phyloP scores from a whole-genome alignment of 1,140 invertebrate genomes.

The Apis dorsata region DNA sequence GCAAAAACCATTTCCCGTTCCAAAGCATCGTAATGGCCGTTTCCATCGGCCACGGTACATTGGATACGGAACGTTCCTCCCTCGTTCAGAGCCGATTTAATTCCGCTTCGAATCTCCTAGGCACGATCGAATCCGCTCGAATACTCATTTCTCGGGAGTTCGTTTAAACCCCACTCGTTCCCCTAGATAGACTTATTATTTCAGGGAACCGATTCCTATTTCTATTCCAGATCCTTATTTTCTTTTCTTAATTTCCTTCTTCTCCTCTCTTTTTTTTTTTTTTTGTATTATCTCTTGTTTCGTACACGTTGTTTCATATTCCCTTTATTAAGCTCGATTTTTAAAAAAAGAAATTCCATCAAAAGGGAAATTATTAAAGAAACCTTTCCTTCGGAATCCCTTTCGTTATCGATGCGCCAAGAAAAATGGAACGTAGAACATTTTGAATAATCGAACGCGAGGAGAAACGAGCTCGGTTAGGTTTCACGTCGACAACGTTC shows the following conservation, averaged over 20 bases:
- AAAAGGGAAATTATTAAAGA: background rate
- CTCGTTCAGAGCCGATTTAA: conserved; percentile 8
- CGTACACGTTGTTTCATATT: too few relatives aligned
- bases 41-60: conserved; percentile 34
- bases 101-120: conserved; percentile 17
- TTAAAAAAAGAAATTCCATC: background rate
- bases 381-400: background rate
- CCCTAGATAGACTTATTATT: background rate
- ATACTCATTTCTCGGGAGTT: conserved; percentile 19
- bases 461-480: conserved; percentile 14
- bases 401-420: background rate
- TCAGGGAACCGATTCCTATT: background rate
- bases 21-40: conserved; percentile 32
- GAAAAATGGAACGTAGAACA: background rate
- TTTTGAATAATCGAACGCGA: background rate
- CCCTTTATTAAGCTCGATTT: too few relatives aligned
- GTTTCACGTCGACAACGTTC: conserved; percentile 45
- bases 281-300: too few relatives aligned
- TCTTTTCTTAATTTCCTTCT: background rate
- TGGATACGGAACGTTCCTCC: conserved; percentile 4
- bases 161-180: background rate
- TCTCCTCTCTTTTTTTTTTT: background rate
- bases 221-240: background rate
- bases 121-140: conserved; percentile 1
- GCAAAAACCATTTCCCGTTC: conserved; percentile 43